Evolutionary conservation across 2,888 invertebrate genomes (phyloP).

Genomic region (Dasypogon diadema): DNA sequence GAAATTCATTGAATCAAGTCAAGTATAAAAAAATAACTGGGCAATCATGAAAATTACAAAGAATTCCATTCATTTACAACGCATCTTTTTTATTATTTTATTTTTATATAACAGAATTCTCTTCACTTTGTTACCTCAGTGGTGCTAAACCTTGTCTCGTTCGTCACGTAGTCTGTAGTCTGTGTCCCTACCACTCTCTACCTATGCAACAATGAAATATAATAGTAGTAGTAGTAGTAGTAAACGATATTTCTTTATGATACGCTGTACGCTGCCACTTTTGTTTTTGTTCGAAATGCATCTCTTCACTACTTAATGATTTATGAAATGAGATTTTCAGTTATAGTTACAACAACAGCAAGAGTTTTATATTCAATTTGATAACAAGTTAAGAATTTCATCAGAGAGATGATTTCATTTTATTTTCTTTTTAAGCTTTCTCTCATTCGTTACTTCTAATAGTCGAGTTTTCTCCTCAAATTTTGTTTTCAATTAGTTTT

Average conservation of each 20-base stretch:
- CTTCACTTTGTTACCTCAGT: constrained; percentile 1
- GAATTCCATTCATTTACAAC: constrained; percentile 49
- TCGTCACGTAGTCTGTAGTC: too few species aligned
- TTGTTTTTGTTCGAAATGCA: too few species aligned
- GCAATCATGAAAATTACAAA: background rate
- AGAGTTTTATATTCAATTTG: constrained; percentile 40
- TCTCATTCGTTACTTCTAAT: too few species aligned
- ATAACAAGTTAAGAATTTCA: constrained; percentile 48
- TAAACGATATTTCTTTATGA: constrained; percentile 39
- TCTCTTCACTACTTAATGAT: constrained; percentile 4
- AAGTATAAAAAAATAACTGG: too few species aligned
- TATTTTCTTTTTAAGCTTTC: constrained; percentile 15
- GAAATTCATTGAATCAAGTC: too few species aligned
- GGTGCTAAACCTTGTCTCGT: constrained; percentile 15
- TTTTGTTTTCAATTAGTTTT: background rate
- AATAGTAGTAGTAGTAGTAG: too few species aligned
- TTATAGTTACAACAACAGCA: constrained; percentile 52
- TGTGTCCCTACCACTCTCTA: constrained; percentile 1
- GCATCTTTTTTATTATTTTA: constrained; percentile 40
- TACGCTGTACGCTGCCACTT: constrained; percentile 10
- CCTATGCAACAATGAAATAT: constrained; percentile 31
- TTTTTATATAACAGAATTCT: constrained; percentile 38
- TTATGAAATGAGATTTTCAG: constrained; percentile 28
- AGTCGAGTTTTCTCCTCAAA: background rate
- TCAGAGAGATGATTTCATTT: background rate